phyloP scores from a whole-genome alignment of 2,113 vertebrate species.

The Syngnathoides biaculeatus region DNA sequence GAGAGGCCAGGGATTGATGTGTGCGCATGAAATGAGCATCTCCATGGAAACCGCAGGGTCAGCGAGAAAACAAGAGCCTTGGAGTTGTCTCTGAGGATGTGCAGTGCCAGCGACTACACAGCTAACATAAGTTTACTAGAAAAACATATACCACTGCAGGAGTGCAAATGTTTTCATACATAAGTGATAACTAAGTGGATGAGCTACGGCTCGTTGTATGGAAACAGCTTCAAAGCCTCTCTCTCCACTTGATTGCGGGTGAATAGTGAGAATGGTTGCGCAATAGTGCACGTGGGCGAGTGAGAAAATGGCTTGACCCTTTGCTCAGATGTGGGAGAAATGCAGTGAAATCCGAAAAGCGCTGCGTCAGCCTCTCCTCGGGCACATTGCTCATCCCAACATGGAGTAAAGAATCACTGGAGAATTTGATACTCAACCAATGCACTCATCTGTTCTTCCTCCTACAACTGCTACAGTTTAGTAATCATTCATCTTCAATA shows the following conservation, averaged over 20 bases:
- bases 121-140: not conserved
- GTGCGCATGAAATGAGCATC: conserved; percentile 14
- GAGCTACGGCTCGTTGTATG: conserved; percentile 1
- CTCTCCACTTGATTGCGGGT: conserved; percentile 23
- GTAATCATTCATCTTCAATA: not conserved
- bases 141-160: conserved; percentile 1
- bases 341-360: conserved; percentile 50
- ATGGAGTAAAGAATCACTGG: conserved; percentile 35
- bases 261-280: conserved; percentile 40
- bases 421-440: conserved; percentile 9
- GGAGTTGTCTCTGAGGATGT: conserved; percentile 13
- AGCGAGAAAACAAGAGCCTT: conserved; percentile 39
- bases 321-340: conserved; percentile 32
- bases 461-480: too few relatives aligned
- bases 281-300: conserved; percentile 45
- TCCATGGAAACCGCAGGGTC: conserved; percentile 43
- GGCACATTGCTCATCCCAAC: conserved; percentile 59
- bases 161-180: conserved; percentile 1
- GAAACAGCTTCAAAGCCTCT: conserved; percentile 14
- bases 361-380: conserved; percentile 39
- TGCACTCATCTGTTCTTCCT: not conserved
- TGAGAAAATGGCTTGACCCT: conserved; percentile 43
- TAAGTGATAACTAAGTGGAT: conserved; percentile 29
- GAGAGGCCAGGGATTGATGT: conserved; percentile 14
- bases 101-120: conserved; percentile 10